These are phyloP conservation scores for Mesaphorura yosii DNA, from an alignment of 1,140 invertebrate genomes.

Conservation along the genomic window DNA sequence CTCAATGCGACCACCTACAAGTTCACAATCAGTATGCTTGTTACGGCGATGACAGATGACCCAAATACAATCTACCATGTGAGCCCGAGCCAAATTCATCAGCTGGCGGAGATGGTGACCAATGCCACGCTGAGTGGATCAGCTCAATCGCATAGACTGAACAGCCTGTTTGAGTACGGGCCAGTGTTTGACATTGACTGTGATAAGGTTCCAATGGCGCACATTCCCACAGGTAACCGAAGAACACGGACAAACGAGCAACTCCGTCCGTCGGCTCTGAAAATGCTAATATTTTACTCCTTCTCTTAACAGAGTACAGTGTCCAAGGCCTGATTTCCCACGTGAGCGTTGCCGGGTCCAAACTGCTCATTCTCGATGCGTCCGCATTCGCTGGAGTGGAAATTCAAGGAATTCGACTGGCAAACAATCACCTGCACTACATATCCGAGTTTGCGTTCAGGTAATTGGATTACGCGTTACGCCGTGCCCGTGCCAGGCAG, in stretches of 20 bases:
- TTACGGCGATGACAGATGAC: slow-evolving; percentile 19
- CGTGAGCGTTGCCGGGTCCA: slow-evolving; percentile 27
- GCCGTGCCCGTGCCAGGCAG: too few relatives aligned
- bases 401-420: slow-evolving; percentile 29
- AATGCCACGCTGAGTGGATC: slow-evolving; percentile 13
- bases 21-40: slow-evolving; percentile 11
- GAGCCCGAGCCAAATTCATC: slow-evolving; percentile 14
- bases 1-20: slow-evolving; percentile 26
- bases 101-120: slow-evolving; percentile 19
- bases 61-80: slow-evolving; percentile 24
- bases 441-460: slow-evolving; percentile 32
- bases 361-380: slow-evolving; percentile 28
- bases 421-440: slow-evolving; percentile 29
- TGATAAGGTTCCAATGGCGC: slow-evolving; percentile 25
- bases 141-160: neutral
- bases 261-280: neutral
- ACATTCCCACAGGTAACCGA: slow-evolving; percentile 30
- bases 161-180: slow-evolving; percentile 20
- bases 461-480: too few relatives aligned
- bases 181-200: slow-evolving; percentile 31
- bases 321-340: slow-evolving; percentile 31
- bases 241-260: neutral
- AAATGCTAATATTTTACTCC: neutral
- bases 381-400: slow-evolving; percentile 30
- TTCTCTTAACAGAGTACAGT: slow-evolving; percentile 28